Percentiles rank a stretch among this genome's conserved stretches.
Evolutionary conservation across 2,113 vertebrate genomes (phyloP).

Genomic region (Narcine bancroftii): DNA sequence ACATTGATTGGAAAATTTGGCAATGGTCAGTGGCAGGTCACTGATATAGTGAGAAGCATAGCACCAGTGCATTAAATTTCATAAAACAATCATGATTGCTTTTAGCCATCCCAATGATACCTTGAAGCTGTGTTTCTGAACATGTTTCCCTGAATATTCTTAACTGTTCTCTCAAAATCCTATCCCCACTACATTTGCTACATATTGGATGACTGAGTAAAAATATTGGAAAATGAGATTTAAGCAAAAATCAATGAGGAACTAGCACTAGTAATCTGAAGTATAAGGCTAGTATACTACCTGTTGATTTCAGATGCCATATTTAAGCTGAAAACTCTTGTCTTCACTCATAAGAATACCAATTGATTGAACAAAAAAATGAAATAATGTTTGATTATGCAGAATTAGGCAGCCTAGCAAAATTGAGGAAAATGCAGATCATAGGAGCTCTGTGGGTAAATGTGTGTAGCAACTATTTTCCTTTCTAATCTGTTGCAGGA

Average conservation of each 20-base stretch:
- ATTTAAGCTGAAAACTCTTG: background rate
- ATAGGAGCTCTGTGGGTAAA: background rate
- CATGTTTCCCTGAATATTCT: background rate
- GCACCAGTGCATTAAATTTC: background rate
- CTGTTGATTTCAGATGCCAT: background rate
- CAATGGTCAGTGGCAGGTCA: background rate
- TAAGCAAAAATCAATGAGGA: background rate
- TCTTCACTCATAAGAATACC: background rate
- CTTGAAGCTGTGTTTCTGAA: background rate
- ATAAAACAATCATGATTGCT: background rate
- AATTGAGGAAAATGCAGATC: background rate
- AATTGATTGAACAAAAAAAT: background rate
- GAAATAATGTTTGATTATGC: background rate
- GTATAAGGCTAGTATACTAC: background rate
- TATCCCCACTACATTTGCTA: background rate
- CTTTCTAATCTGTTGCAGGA: too few relatives aligned
- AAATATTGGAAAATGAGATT: background rate
- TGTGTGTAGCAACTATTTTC: too few relatives aligned
- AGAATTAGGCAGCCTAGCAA: background rate
- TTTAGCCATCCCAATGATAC: background rate
- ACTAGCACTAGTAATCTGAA: background rate
- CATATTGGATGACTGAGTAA: background rate
- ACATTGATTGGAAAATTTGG: background rate
- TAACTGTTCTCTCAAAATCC: background rate
- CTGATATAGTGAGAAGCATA: background rate